phyloP scores from a whole-genome alignment of 2,113 vertebrate species.

The Megaptera novaeangliae region DNA sequence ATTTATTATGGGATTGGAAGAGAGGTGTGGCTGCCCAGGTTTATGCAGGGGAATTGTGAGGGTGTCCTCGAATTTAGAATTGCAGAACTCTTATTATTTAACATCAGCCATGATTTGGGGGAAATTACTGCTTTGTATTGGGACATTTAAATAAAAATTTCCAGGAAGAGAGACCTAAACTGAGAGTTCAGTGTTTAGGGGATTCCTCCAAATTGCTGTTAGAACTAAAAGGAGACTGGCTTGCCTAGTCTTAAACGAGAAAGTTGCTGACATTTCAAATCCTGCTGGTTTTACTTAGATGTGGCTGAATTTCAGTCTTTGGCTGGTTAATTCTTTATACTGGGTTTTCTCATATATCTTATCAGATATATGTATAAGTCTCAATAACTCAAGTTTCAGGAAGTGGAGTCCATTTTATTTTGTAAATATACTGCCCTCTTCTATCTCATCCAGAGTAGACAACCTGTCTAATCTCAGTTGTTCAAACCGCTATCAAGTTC shows the following conservation, averaged over 20 bases:
- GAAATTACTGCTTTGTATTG: not conserved
- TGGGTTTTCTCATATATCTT: not conserved
- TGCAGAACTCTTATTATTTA: not conserved
- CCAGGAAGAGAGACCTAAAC: not conserved
- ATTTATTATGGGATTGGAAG: not conserved
- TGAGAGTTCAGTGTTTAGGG: not conserved
- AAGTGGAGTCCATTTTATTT: not conserved
- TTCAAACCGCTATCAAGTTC: not conserved
- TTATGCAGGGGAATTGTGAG: not conserved
- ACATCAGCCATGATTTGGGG: not conserved
- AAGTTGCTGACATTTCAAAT: not conserved
- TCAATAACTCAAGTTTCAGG: not conserved
- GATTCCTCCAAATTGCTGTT: not conserved
- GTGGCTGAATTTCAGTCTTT: not conserved
- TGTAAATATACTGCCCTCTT: not conserved
- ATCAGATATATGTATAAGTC: not conserved
- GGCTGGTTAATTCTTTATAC: not conserved
- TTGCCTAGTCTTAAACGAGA: not conserved
- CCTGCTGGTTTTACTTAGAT: not conserved
- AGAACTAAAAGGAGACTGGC: not conserved
- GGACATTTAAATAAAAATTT: slow-evolving; percentile 15
- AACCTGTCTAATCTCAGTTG: not conserved
- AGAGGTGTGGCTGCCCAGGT: not conserved
- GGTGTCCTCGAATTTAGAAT: not conserved
- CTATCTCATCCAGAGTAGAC: not conserved